Evolutionary conservation across 2,113 vertebrate genomes (phyloP), one percentile per base, ranked within the genome.

Genomic region (Aegithalos caudatus): DNA sequence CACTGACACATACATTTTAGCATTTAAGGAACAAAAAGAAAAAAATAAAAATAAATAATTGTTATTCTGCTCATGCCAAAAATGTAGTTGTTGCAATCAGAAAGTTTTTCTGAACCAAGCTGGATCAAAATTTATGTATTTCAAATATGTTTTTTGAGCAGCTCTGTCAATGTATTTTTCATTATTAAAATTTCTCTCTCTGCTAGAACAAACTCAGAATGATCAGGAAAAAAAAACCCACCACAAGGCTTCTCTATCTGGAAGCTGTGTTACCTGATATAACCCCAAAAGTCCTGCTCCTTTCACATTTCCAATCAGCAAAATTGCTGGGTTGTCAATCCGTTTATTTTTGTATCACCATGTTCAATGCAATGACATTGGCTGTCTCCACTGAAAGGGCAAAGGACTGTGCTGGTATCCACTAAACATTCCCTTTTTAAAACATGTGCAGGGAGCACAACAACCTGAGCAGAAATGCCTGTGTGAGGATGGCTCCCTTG

Each of bases 321-420:
- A 91, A 86, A 92, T 90, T 67, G 45, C 86, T 29, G 66, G 35
- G 18, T 22, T 86, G 74, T 88, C 87, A 77, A 77, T 93, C 64
- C 94, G 81, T 91, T 95, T 96, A 81, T 96, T 97, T 95, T 96
- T 86, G 20, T 86, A 88, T 73, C 76, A 62, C 44, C 25, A 7
- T 45, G 31, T 92, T 70, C 85, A 71, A 38, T 33, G 35, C 51
- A 77, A 35, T 53, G 67, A 73, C 86, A 66, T 56, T 11, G 3
- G 18, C 60, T 85, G 37, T 33, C 31, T 42, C 21, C 40, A 42
- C 81, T 60, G 76, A 65, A 92, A 77, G 83, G 81, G 62, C 54
- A 38, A 70, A 61, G 73, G 70, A 12, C 47, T 70, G 70, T 65
- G 50, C 48, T 78, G 71, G 22, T 20, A 54, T 66, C 67, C 76